A percentile compares a stretch with the other conserved stretches of the same genome.
phyloP scores from a whole-genome alignment of 2,113 vertebrate species.

The Pelobates fuscus region DNA sequence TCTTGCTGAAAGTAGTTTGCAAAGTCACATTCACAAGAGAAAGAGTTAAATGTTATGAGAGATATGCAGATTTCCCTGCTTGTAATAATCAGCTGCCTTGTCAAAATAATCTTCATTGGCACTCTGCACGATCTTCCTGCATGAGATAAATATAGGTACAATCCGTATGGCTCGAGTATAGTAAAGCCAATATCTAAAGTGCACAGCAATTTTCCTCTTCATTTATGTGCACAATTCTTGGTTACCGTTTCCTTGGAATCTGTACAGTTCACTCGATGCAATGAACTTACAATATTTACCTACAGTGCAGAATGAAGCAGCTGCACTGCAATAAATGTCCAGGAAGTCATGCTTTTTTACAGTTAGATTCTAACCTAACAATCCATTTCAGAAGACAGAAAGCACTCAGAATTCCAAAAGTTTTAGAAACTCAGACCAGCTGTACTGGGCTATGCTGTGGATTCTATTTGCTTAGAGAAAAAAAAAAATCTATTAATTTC shows the following conservation, averaged over 20 bases:
- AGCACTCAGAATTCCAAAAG: background rate
- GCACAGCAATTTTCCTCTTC: background rate
- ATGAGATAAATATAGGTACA: conserved; percentile 34
- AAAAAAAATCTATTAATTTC: background rate
- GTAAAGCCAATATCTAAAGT: conserved; percentile 11
- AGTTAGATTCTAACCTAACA: background rate
- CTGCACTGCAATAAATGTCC: background rate
- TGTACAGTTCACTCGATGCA: background rate
- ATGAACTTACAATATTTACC: background rate
- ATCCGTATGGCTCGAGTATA: conserved; percentile 15
- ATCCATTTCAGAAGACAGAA: background rate
- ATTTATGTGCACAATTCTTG: background rate
- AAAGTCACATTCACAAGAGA: conserved; percentile 2
- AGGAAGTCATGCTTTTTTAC: background rate
- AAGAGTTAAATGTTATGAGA: conserved; percentile 8
- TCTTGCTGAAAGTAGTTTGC: background rate
- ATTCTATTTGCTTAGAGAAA: too few relatives aligned
- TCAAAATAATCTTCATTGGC: conserved; percentile 27
- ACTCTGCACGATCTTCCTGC: conserved; percentile 23
- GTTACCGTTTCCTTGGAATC: conserved; percentile 6
- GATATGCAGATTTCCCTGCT: conserved; percentile 10
- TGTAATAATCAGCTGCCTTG: conserved; percentile 23
- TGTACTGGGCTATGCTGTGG: background rate
- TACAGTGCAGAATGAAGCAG: background rate
- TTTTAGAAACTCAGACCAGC: background rate